Evolutionary conservation across 2,888 invertebrate genomes (phyloP), one percentile per base, ranked within the genome.

Genomic region (Muscina levida): DNA sequence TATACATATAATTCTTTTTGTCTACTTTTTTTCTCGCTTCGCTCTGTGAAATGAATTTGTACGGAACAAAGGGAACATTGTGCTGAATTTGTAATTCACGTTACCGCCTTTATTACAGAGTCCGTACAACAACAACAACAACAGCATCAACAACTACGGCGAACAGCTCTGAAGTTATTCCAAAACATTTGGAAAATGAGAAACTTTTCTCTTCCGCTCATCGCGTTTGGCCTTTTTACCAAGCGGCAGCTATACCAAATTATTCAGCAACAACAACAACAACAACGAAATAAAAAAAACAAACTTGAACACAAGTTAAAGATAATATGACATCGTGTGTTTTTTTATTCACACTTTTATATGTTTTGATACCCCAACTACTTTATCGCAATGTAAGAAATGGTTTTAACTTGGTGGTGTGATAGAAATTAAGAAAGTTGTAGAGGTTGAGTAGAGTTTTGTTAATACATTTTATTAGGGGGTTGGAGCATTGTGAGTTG

Each of bases 61-160:
- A 82, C 74, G 77, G 72, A 82, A 84, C 77, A 85, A 82, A 82
- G 78, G 79, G 68, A 68, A 84, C 82, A 84, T 82, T 84, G 79
- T 82, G 82, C 82, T 82, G 83, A 83, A 83, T 84, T 83, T 83
- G 83, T 82, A 83, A 83, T 83, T 82, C 82, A 76, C 68, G 83
- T 84, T 77, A 57, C 81, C 79, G 71, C 79, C 82, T 76, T 82
- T 78, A 72, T 82, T 81, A 68, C 67, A 68, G 66, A 65, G 42
- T 19, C 53, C 22, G 22, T 22, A 31, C 31, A 44, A 13, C 48
- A 53, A 66, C 67, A 53, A 22, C 67, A 24, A 39, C 31, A 31
- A 31, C 31, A 31, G 8, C 31, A 31, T 31, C 31, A 24, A 31
- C 17, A 44, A n/a, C 48, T 44, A 57, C 67, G 48, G 22, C 67